phyloP scores from a whole-genome alignment of 2,797 vertebrate genomes.

The Fundulus diaphanus region DNA sequence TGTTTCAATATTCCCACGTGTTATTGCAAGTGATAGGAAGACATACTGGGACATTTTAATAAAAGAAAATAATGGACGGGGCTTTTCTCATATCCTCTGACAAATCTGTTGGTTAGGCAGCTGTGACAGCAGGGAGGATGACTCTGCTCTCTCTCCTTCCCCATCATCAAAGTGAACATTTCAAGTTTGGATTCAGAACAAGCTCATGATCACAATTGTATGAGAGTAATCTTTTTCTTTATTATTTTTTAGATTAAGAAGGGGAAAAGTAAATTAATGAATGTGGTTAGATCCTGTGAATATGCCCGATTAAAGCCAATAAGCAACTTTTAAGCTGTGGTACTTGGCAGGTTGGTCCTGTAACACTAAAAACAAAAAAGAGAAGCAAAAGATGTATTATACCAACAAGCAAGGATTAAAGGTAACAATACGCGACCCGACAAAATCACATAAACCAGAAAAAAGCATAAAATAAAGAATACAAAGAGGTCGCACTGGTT shows the following conservation, averaged over 20 bases:
- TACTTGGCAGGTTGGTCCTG: background rate
- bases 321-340: too few relatives aligned
- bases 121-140: slow-evolving; percentile 53
- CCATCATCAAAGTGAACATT: slow-evolving; percentile 26
- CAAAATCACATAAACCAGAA: too few relatives aligned
- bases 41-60: slow-evolving; percentile 64
- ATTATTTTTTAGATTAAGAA: background rate
- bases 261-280: background rate
- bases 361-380: background rate
- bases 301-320: background rate
- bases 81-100: slow-evolving; percentile 73
- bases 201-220: background rate
- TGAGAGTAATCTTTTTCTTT: background rate
- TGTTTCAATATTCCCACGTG: slow-evolving; percentile 55
- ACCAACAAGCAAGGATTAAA: too few relatives aligned
- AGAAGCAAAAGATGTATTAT: too few relatives aligned
- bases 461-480: too few relatives aligned
- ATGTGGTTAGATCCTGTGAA: background rate
- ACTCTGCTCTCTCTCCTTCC: slow-evolving; percentile 25
- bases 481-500: too few relatives aligned
- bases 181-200: slow-evolving; percentile 24
- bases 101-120: slow-evolving; percentile 56
- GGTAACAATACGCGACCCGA: too few relatives aligned
- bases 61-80: slow-evolving; percentile 62
- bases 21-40: slow-evolving; percentile 52